These are phyloP conservation scores for Telmatochromis sp. DNA, from an alignment of 2,113 vertebrate species.

Conservation along the genomic window DNA sequence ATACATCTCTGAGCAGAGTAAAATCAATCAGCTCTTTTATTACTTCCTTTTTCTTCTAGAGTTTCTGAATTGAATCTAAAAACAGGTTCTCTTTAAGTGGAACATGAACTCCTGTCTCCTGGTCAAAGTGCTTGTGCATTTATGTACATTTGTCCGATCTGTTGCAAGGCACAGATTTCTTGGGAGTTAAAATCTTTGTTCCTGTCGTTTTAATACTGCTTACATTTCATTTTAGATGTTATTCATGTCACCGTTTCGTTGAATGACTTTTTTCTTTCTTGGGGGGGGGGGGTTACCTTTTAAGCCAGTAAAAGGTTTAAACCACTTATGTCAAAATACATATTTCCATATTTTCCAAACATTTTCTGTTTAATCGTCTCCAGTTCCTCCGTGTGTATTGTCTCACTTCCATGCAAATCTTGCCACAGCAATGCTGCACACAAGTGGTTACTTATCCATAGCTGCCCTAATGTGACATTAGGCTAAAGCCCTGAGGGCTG, in stretches of 20 bases:
- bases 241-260: neutral
- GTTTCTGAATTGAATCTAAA: neutral
- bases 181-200: neutral
- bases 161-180: neutral
- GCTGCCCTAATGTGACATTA: neutral
- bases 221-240: neutral
- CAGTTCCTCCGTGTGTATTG: neutral
- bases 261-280: neutral
- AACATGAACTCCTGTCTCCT: neutral
- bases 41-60: neutral
- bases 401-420: neutral
- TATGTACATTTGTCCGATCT: neutral
- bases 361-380: neutral
- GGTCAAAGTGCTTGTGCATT: neutral
- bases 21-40: neutral
- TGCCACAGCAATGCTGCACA: neutral
- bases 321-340: neutral
- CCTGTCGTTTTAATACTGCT: neutral
- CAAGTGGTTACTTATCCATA: neutral
- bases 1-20: neutral
- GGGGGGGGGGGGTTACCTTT: too few species aligned
- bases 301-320: neutral
- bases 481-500: neutral
- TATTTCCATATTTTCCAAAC: neutral
- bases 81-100: neutral